phyloP scores from a whole-genome alignment of 2,888 invertebrate species.

The Pinctada fucata region DNA sequence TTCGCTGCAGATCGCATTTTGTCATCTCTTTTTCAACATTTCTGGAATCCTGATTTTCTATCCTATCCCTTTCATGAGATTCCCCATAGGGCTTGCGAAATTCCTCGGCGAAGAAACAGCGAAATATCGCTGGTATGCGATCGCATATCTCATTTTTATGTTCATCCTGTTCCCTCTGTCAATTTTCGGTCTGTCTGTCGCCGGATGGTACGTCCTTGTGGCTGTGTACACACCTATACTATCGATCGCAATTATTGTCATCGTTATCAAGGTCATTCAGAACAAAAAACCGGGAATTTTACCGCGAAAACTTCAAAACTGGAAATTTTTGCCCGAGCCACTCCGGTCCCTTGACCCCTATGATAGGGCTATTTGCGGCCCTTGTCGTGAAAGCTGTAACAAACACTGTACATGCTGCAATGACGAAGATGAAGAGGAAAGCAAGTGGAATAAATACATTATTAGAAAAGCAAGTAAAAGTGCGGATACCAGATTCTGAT shows the following conservation, averaged over 20 bases:
- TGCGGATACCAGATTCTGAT: too few species aligned
- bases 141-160: conserved; percentile 75
- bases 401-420: too few species aligned
- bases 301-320: conserved; percentile 66
- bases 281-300: conserved; percentile 57
- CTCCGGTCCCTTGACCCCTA: conserved; percentile 68
- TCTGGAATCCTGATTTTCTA: conserved; percentile 80
- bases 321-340: conserved; percentile 70
- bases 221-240: conserved; percentile 62
- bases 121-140: conserved; percentile 80
- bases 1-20: conserved; percentile 78
- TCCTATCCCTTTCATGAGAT: conserved; percentile 79
- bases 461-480: too few species aligned
- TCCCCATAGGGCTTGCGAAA: conserved; percentile 79
- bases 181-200: conserved; percentile 69
- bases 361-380: conserved; percentile 46
- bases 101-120: conserved; percentile 79
- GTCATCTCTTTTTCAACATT: conserved; percentile 81
- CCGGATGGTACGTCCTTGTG: conserved; percentile 65
- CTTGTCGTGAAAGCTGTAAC: conserved; percentile 17
- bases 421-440: too few species aligned
- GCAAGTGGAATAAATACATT: too few species aligned
- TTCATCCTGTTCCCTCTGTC: conserved; percentile 68
- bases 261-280: conserved; percentile 71
- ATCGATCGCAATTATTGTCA: conserved; percentile 59